Percentiles rank a stretch among this genome's conserved stretches.
These are phyloP conservation scores for Hyaena hyaena DNA, from an alignment of 2,113 vertebrate species.

Conservation along the genomic window DNA sequence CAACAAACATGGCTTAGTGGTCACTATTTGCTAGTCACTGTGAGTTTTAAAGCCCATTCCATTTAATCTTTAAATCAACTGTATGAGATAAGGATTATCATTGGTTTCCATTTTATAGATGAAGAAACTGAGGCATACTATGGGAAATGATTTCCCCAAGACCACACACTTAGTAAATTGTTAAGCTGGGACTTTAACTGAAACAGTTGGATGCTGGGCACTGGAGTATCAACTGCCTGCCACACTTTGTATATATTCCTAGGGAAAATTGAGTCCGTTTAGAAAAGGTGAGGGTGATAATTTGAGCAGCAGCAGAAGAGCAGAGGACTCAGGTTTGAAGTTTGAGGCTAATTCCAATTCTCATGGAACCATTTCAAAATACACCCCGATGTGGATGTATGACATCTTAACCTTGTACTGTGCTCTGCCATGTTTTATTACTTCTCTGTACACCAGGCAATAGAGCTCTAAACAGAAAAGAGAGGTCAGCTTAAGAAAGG, in stretches of 20 bases:
- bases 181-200: not conserved
- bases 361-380: conserved; percentile 14
- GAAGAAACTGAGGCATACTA: not conserved
- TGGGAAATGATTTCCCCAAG: not conserved
- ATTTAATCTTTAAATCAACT: not conserved
- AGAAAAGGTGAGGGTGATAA: not conserved
- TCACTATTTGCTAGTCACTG: not conserved
- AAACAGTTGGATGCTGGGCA: not conserved
- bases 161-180: not conserved
- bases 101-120: not conserved
- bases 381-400: not conserved
- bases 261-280: not conserved
- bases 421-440: conserved; percentile 70
- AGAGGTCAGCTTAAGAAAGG: conserved; percentile 77
- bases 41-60: not conserved
- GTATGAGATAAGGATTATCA: not conserved
- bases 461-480: conserved; percentile 43
- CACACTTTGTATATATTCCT: not conserved
- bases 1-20: not conserved
- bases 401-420: not conserved
- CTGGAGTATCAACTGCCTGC: not conserved
- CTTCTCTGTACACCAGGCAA: conserved; percentile 62
- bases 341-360: conserved; percentile 2
- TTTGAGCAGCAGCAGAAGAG: not conserved
- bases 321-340: not conserved